Base-by-base conservation (phyloP, 2,797 vertebrate species). In the Thaleichthys pacificus region DNA sequence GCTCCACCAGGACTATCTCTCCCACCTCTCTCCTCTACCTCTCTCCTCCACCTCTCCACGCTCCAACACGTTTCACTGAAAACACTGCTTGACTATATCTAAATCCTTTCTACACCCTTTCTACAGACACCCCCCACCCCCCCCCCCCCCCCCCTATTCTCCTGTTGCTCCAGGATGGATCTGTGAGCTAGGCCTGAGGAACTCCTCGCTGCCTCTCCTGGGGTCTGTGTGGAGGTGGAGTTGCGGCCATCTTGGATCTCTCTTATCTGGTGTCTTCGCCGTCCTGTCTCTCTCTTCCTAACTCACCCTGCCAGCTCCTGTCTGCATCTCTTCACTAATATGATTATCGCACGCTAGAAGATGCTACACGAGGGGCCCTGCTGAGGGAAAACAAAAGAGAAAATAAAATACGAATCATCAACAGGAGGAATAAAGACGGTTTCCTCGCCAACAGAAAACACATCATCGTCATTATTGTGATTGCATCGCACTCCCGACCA, bases 271-370 rank as follows among this genome's bases (percentile, higher is more conserved):
- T 74, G 77, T 77, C 69, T 68, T 81, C 75, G 67, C 57, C 75
- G 42, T 77, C 73, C 69, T 57, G 30, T 73, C 75, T 78, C 71
- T 42, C 71, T 61, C 69, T 72, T 75, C 77, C 75, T 61, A 79
- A 60, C 75, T 63, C 11, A 24, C 32, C 63, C 80, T 75, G 71
- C 66, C 56, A 69, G 75, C 75, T 75, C 69, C 77, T 76, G 82
- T 72, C 74, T 79, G 83, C 75, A 70, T 83, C 84, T 86, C 86
- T 81, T 79, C 83, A 79, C 77, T 83, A 79, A 85, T 87, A 87
- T 91, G 91, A 92, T 92, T 92, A 92, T 92, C 90, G 88, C 88
- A 88, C 90, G 91, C 90, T 91, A 88, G 81, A 90, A 91, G 89
- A 92, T 88, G 89, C 88, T 88, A 89, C 85, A 86, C 78, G 78